Conservation (phyloP, 2,797 vertebrate species). For the Austrolebias charrua region DNA sequence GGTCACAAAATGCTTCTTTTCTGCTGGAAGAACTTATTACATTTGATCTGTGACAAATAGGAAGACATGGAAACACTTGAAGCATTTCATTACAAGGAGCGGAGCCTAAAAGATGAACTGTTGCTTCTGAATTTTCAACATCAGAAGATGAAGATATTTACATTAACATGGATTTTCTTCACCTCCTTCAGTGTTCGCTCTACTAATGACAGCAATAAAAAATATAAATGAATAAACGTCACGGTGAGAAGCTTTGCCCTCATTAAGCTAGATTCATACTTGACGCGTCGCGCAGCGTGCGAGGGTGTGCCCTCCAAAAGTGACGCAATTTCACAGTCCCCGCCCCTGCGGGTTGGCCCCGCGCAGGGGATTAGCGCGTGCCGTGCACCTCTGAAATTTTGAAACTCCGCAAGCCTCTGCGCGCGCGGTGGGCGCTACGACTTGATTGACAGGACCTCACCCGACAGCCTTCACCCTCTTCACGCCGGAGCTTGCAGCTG, state of each 20-base stretch:
- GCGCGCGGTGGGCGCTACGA: too few relatives aligned
- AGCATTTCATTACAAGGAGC: conserved; percentile 13
- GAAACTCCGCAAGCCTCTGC: too few relatives aligned
- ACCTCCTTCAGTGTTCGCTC: conserved; percentile 5
- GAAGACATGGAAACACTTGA: conserved; percentile 18
- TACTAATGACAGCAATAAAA: conserved; percentile 11
- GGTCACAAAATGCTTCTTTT: conserved; percentile 6
- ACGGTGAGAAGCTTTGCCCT: conserved; percentile 20
- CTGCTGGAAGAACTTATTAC: neutral
- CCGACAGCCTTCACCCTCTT: too few relatives aligned
- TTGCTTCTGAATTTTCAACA: neutral
- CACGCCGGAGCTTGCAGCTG: too few relatives aligned
- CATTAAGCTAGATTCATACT: too few relatives aligned
- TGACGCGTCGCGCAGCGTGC: too few relatives aligned
- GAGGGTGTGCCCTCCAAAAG: too few relatives aligned
- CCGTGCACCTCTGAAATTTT: too few relatives aligned
- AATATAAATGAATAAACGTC: conserved; percentile 4
- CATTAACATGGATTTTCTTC: conserved; percentile 12
- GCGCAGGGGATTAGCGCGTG: too few relatives aligned
- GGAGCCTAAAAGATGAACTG: neutral
- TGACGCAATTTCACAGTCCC: too few relatives aligned
- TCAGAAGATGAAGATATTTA: conserved; percentile 4
- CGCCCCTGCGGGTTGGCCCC: too few relatives aligned
- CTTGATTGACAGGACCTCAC: too few relatives aligned
- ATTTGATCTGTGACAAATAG: conserved; percentile 25